These are phyloP conservation scores for Tribolium freemani DNA, from an alignment of 2,888 invertebrate species.

Conservation along the genomic window DNA sequence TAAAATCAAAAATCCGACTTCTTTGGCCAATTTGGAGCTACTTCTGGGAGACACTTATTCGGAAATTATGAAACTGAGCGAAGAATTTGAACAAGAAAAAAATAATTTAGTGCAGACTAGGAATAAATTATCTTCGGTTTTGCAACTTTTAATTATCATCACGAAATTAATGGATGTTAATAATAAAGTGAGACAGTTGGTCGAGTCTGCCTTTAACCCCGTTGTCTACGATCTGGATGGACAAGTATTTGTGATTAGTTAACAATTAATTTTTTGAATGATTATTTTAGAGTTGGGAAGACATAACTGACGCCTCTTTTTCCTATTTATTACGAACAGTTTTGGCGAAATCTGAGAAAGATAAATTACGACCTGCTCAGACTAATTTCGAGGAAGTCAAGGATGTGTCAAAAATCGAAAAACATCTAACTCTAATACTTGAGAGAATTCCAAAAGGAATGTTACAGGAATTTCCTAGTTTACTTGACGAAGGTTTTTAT, in stretches of 20 bases:
- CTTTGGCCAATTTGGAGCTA: conserved; percentile 79
- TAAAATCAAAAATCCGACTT: conserved; percentile 83
- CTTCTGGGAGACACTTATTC: conserved; percentile 80
- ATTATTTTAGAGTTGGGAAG: conserved; percentile 82
- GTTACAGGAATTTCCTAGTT: conserved; percentile 16
- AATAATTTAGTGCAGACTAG: conserved; percentile 60
- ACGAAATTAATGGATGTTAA: conserved; percentile 59
- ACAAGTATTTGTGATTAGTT: conserved; percentile 51
- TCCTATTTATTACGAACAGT: conserved; percentile 76
- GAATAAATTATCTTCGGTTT: conserved; percentile 59
- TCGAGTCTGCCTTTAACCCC: conserved; percentile 59
- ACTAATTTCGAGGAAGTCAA: conserved; percentile 67
- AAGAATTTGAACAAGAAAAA: conserved; percentile 69
- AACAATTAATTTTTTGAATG: background rate
- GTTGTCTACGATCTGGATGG: conserved; percentile 60
- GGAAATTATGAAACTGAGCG: conserved; percentile 71
- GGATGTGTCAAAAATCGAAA: conserved; percentile 64
- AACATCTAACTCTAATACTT: conserved; percentile 64
- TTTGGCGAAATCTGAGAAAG: conserved; percentile 76
- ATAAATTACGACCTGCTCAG: conserved; percentile 72
- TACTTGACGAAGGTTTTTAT: too few species aligned
- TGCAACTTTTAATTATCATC: conserved; percentile 59
- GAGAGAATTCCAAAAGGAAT: conserved; percentile 60
- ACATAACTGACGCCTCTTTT: conserved; percentile 77
- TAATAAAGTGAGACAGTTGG: conserved; percentile 52